Evolutionary conservation across 2,888 invertebrate species (phyloP).

Genomic region (Drosophila cyrtoloma): DNA sequence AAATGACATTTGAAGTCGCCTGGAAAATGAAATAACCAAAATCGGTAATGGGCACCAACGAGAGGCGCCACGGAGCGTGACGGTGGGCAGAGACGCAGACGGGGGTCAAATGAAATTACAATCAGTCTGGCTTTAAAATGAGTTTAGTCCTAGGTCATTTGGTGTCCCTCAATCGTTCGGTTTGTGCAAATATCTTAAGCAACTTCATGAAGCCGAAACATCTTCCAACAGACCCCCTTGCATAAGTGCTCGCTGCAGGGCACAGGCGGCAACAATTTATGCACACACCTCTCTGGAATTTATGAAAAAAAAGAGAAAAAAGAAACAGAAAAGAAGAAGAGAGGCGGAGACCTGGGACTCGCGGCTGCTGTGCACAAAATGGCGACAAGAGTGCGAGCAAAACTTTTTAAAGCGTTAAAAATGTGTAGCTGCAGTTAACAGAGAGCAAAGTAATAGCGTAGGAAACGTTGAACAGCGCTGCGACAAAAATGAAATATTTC

Average conservation of each 20-base stretch:
- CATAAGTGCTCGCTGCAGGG: slow-evolving; percentile 69
- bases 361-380: slow-evolving; percentile 52
- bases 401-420: slow-evolving; percentile 69
- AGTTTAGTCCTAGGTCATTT: slow-evolving; percentile 48
- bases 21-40: slow-evolving; percentile 71
- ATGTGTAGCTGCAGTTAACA: slow-evolving; percentile 57
- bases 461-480: slow-evolving; percentile 18
- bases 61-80: slow-evolving; percentile 12
- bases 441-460: slow-evolving; percentile 6
- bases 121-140: slow-evolving; percentile 74
- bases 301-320: slow-evolving; percentile 30
- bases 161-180: slow-evolving; percentile 5
- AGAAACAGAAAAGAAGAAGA: slow-evolving; percentile 10
- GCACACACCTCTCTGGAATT: slow-evolving; percentile 73
- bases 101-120: slow-evolving; percentile 68
- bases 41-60: slow-evolving; percentile 58
- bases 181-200: slow-evolving; percentile 33
- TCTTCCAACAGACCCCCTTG: slow-evolving; percentile 25
- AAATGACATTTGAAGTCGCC: slow-evolving; percentile 74
- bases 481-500: slow-evolving; percentile 62
- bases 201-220: slow-evolving; percentile 32
- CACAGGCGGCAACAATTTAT: slow-evolving; percentile 64
- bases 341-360: slow-evolving; percentile 23
- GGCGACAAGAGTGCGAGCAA: slow-evolving; percentile 63
- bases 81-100: neutral